These are phyloP conservation scores for Lates calcarifer DNA, from an alignment of 2,113 vertebrate genomes.

Conservation along the genomic window DNA sequence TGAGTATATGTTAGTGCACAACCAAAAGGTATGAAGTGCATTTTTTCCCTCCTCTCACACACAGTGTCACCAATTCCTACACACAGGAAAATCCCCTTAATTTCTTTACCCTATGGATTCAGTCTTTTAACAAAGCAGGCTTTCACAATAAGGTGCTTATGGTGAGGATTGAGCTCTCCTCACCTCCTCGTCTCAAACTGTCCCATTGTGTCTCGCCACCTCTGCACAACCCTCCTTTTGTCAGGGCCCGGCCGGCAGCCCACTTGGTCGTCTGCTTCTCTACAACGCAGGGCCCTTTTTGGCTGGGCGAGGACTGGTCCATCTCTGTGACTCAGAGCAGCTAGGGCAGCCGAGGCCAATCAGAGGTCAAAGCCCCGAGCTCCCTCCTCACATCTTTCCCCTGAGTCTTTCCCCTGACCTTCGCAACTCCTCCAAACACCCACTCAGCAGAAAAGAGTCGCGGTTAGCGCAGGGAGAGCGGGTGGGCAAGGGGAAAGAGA, in stretches of 20 bases:
- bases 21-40: neutral
- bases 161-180: slow-evolving; percentile 48
- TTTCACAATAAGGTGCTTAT: slow-evolving; percentile 72
- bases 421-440: slow-evolving; percentile 69
- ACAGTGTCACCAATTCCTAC: slow-evolving; percentile 24
- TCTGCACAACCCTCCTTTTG: slow-evolving; percentile 78
- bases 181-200: slow-evolving; percentile 75
- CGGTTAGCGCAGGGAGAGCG: slow-evolving; percentile 31
- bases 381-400: slow-evolving; percentile 43
- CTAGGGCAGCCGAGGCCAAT: slow-evolving; percentile 61
- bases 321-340: slow-evolving; percentile 78
- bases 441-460: slow-evolving; percentile 80
- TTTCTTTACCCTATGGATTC: slow-evolving; percentile 42
- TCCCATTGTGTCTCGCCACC: slow-evolving; percentile 78
- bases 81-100: slow-evolving; percentile 53
- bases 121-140: slow-evolving; percentile 53
- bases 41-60: neutral
- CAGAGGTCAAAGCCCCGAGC: slow-evolving; percentile 75
- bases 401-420: slow-evolving; percentile 73
- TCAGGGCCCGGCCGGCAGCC: slow-evolving; percentile 58
- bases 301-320: slow-evolving; percentile 45
- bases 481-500: slow-evolving; percentile 43
- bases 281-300: slow-evolving; percentile 39
- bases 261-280: slow-evolving; percentile 59
- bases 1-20: neutral